Evolutionary conservation across 2,797 vertebrate genomes (phyloP), one percentile per base, ranked within the genome.

Genomic region (Coluber constrictor): DNA sequence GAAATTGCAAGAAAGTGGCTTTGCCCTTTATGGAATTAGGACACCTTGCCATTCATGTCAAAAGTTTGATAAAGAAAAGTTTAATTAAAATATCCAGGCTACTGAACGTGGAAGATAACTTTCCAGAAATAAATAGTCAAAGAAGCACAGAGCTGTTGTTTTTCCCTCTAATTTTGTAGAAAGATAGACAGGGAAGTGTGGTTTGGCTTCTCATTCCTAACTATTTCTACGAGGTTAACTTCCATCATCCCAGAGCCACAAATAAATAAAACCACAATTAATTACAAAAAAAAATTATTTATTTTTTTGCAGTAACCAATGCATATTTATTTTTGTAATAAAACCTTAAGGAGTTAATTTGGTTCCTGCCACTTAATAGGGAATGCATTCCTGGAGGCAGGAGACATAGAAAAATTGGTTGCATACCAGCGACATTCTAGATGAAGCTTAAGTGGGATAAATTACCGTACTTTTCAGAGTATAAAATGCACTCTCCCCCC

Each of bases 51-150:
- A 94, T 94, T 95, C 61, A 92, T 54, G 43, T 91, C 90, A 11
- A 94, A 90, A 83, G 88, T 93, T 91, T 93, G 74, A 83, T 94
- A 93, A n/a, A 56, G 11, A 59, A 63, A 92, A 95, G 87, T 92
- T 92, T 94, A 96, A 96, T 97, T 94, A 97, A 95, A 94, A 94
- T 93, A 94, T 74, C 32, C 94, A 95, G 74, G 37, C 74, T 83
- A 25, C 20, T 11, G 74, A 83, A 83, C 20, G 25, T 4, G 5
- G 74, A 47, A 83, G 37, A 47, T 25, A 47, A 83, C 23, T 83
- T 83, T 25, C 37, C 74, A 25, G 74, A 83, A 83, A 47, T 83
- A 47, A 83, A 47, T 2, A 47, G 74, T 43, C 74, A 83, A 83
- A 25, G 74, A 43, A 47, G 74, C 74, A 25, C 1, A 25, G 37